phyloP scores from a whole-genome alignment of 2,797 vertebrate genomes.

The Distichodus sexfasciatus region DNA sequence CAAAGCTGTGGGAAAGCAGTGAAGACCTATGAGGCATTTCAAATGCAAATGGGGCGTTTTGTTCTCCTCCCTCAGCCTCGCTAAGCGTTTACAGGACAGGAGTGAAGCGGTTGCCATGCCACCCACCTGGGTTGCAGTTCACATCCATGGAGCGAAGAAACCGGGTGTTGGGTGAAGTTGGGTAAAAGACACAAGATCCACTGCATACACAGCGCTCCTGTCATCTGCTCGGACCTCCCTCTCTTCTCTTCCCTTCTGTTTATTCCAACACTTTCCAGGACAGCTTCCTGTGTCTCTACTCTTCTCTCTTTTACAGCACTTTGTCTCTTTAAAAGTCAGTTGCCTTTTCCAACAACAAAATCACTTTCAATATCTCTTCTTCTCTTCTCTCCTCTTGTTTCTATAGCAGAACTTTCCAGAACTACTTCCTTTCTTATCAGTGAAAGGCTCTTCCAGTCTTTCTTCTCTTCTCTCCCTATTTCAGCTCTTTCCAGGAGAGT shows the following conservation, averaged over 20 bases:
- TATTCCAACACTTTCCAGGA: no score
- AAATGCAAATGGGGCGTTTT: neutral
- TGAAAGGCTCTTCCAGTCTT: no score
- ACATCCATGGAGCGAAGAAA: slow-evolving; percentile 65
- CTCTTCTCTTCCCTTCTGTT: neutral
- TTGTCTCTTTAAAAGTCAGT: slow-evolving; percentile 43
- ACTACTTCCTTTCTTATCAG: neutral
- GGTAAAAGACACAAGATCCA: slow-evolving; percentile 59
- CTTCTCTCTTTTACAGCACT: slow-evolving; percentile 2
- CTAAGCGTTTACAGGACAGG: neutral
- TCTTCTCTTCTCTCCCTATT: neutral
- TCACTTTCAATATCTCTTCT: no score
- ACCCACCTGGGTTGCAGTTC: slow-evolving; percentile 77
- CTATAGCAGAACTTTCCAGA: slow-evolving; percentile 49
- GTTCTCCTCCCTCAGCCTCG: slow-evolving; percentile 6
- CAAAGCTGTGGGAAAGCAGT: neutral
- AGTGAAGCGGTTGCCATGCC: slow-evolving; percentile 34
- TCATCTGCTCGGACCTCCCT: slow-evolving; percentile 64
- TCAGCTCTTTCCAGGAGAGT: neutral
- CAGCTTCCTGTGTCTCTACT: neutral
- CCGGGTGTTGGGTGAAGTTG: slow-evolving; percentile 45
- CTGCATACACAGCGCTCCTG: slow-evolving; percentile 58
- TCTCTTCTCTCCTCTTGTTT: slow-evolving; percentile 25
- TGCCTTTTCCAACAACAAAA: neutral
- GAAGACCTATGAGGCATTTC: neutral